phyloP scores from a whole-genome alignment of 2,888 invertebrate species.

The Camptogramma bilineatum region DNA sequence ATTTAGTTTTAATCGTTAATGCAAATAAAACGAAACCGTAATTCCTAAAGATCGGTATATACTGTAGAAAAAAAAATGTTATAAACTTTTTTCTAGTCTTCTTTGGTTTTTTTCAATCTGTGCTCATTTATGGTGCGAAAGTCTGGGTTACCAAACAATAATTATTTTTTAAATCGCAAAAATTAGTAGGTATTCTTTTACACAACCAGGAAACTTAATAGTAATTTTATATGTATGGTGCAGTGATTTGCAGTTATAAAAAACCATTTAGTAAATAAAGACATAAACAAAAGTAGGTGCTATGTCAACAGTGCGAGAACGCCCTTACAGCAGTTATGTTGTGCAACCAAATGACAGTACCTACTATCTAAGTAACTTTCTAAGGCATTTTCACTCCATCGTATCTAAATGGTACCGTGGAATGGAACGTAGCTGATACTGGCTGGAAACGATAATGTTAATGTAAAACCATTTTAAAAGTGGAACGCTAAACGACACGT shows the following conservation, averaged over 20 bases:
- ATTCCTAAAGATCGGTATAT: slow-evolving; percentile 5
- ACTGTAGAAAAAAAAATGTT: background rate
- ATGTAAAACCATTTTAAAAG: slow-evolving; percentile 53
- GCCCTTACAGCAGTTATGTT: slow-evolving; percentile 57
- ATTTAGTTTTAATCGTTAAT: slow-evolving; percentile 42
- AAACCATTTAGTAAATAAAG: background rate
- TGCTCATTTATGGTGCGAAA: background rate
- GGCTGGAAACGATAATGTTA: slow-evolving; percentile 53
- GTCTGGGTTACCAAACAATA: background rate
- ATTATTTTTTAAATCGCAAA: background rate
- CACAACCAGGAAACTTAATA: no score
- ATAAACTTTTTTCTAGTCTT: background rate
- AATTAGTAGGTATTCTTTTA: no score
- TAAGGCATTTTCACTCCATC: slow-evolving; percentile 61
- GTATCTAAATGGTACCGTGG: slow-evolving; percentile 64
- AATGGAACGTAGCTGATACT: slow-evolving; percentile 53
- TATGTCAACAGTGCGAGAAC: slow-evolving; percentile 31
- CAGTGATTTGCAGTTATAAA: background rate
- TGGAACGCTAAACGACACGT: slow-evolving; percentile 46
- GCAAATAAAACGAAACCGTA: slow-evolving; percentile 52
- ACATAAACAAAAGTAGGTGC: background rate
- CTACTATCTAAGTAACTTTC: slow-evolving; percentile 59
- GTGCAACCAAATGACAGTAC: slow-evolving; percentile 59
- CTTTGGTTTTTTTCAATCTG: background rate
- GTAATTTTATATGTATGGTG: no score